Percentiles rank a stretch among this genome's conserved stretches.
These are phyloP conservation scores for Nerophis lumbriciformis DNA, from an alignment of 2,113 vertebrate species.

Conservation along the genomic window DNA sequence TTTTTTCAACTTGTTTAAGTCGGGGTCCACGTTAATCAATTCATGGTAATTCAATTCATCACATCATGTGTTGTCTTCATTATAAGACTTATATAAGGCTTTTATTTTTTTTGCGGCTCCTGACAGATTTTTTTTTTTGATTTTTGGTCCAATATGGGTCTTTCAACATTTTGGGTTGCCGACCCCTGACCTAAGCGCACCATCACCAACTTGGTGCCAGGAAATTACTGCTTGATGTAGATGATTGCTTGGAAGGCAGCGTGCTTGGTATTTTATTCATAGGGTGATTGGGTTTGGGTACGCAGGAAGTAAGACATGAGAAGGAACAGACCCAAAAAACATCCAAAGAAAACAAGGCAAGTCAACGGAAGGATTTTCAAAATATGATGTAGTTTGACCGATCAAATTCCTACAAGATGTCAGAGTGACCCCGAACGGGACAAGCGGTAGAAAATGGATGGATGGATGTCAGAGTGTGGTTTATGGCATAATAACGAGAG, in stretches of 20 bases:
- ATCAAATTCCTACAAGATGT: constrained; percentile 32
- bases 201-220: background rate
- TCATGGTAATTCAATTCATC: too few species aligned
- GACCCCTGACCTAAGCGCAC: too few species aligned
- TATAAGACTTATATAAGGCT: too few species aligned
- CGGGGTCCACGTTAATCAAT: too few species aligned
- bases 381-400: background rate
- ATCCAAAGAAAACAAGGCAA: background rate
- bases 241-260: background rate
- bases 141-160: too few species aligned
- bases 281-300: background rate
- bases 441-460: constrained; percentile 1
- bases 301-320: background rate
- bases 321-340: background rate
- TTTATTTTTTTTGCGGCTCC: too few species aligned
- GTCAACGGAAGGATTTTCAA: background rate
- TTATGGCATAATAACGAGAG: constrained; percentile 28
- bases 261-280: background rate
- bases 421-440: too few species aligned
- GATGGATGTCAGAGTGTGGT: background rate
- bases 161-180: too few species aligned
- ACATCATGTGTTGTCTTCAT: too few species aligned
- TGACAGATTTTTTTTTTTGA: too few species aligned
- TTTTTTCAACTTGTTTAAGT: too few species aligned
- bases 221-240: background rate